Percentiles rank a stretch among this genome's conserved stretches.
Evolutionary conservation across 2,888 invertebrate genomes (phyloP).

Genomic region (Saturnia pavonia): DNA sequence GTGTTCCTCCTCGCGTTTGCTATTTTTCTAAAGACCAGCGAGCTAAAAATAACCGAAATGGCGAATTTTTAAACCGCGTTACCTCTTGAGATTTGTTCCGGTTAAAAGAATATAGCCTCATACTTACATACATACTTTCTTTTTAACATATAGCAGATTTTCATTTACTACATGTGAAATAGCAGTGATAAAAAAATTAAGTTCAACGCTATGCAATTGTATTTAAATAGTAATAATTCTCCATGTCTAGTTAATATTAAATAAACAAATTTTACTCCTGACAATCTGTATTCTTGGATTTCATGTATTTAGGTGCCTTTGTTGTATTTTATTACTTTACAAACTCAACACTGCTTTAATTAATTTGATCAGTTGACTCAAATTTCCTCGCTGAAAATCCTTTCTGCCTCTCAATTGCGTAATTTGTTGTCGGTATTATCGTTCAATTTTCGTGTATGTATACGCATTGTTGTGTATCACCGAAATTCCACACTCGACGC

Average conservation of each 20-base stretch:
- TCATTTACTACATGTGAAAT: no score
- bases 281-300: background rate
- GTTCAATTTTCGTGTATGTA: slow-evolving; percentile 26
- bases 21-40: no score
- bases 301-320: background rate
- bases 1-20: no score
- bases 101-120: no score
- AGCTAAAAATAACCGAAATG: no score
- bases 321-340: background rate
- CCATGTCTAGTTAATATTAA: background rate
- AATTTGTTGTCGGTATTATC: slow-evolving; percentile 10
- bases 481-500: slow-evolving; percentile 34
- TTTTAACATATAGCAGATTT: no score
- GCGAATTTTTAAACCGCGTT: no score
- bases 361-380: background rate
- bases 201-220: no score
- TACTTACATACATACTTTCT: no score
- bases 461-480: slow-evolving; percentile 33
- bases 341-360: background rate
- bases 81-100: no score
- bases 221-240: no score
- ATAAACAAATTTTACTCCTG: background rate
- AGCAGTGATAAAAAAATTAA: no score
- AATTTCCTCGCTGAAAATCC: background rate
- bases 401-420: slow-evolving; percentile 2